These are phyloP conservation scores for Cactoblastis cactorum DNA, from an alignment of 2,888 invertebrate genomes.

Conservation along the genomic window DNA sequence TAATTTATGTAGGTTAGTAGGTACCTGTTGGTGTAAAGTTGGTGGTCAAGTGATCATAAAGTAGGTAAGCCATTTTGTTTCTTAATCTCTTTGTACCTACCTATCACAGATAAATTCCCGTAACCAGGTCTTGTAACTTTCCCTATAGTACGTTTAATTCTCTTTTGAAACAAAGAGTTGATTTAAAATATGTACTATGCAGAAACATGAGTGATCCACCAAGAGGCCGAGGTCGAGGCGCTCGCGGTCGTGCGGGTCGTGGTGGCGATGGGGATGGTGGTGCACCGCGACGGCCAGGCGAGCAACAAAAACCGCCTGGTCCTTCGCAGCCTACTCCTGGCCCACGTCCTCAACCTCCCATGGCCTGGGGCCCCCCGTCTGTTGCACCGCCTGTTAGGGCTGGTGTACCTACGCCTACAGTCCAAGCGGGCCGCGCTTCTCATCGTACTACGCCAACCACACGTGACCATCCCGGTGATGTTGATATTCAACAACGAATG, in stretches of 20 bases:
- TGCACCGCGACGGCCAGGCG: slow-evolving; percentile 43
- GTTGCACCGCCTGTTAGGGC: slow-evolving; percentile 54
- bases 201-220: slow-evolving; percentile 50
- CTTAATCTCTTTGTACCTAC: not conserved
- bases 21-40: too few relatives aligned
- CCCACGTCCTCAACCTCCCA: slow-evolving; percentile 59
- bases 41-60: too few relatives aligned
- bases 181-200: too few relatives aligned
- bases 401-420: slow-evolving; percentile 47
- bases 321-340: slow-evolving; percentile 23
- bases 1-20: not conserved
- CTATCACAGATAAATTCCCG: not conserved
- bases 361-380: slow-evolving; percentile 61
- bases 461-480: slow-evolving; percentile 63
- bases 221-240: slow-evolving; percentile 51
- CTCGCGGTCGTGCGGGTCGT: slow-evolving; percentile 60
- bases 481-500: slow-evolving; percentile 60
- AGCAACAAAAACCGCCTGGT: slow-evolving; percentile 30
- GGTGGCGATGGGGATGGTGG: slow-evolving; percentile 40
- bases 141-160: too few relatives aligned
- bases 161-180: too few relatives aligned
- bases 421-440: slow-evolving; percentile 52
- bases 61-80: not conserved
- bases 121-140: too few relatives aligned
- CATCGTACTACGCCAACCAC: slow-evolving; percentile 49